A percentile compares a stretch with the other conserved stretches of the same genome.
These are phyloP conservation scores for Dascillus cervinus DNA, from an alignment of 2,888 invertebrate genomes.

Conservation along the genomic window DNA sequence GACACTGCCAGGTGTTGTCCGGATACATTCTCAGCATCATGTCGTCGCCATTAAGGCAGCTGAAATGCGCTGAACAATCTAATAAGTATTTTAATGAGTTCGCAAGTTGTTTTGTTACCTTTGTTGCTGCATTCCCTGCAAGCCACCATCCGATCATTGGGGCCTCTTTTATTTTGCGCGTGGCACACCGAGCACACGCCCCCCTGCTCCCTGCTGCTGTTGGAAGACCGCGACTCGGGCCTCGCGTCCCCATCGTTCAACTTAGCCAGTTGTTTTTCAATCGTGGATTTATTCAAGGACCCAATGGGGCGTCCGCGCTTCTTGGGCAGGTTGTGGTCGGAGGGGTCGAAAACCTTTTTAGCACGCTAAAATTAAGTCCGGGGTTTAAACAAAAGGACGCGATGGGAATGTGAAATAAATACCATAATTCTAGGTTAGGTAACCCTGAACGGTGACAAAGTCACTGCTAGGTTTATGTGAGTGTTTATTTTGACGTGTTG, in stretches of 20 bases:
- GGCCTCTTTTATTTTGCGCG: conserved; percentile 51
- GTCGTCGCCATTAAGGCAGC: conserved; percentile 61
- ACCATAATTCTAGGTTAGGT: conserved; percentile 1
- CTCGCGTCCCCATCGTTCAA: conserved; percentile 28
- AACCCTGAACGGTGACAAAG: no score
- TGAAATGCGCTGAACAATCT: conserved; percentile 59
- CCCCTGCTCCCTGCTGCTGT: conserved; percentile 43
- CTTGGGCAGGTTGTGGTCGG: conserved; percentile 70
- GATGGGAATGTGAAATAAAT: no score
- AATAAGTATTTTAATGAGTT: no score
- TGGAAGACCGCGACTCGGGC: conserved; percentile 37
- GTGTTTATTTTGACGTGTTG: conserved; percentile 7
- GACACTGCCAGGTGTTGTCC: conserved; percentile 78
- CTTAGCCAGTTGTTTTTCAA: conserved; percentile 44
- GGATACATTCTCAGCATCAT: conserved; percentile 56
- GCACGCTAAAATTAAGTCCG: conserved; percentile 59
- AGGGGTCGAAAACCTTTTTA: conserved; percentile 80
- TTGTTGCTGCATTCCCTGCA: conserved; percentile 68
- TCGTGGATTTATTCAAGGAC: conserved; percentile 52
- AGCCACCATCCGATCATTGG: conserved; percentile 56
- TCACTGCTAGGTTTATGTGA: conserved; percentile 11
- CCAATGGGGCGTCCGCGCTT: conserved; percentile 62
- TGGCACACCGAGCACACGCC: conserved; percentile 58
- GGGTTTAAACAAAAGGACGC: no score
- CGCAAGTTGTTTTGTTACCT: conserved; percentile 40